These are phyloP conservation scores for Danionella dracula DNA, from an alignment of 2,797 vertebrate species.

Conservation along the genomic window DNA sequence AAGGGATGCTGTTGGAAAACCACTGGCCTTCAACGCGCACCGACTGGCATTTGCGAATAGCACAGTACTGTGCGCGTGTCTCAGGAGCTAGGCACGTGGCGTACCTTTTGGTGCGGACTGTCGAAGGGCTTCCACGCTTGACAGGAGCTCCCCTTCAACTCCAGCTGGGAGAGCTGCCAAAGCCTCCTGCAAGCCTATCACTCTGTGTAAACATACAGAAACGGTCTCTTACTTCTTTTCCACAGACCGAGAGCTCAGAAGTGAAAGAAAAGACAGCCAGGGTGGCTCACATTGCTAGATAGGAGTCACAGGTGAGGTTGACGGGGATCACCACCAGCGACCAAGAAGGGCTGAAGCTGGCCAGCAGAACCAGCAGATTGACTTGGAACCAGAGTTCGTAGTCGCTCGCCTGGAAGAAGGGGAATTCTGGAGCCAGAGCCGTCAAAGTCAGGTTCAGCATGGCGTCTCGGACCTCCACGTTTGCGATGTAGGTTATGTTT, in stretches of 20 bases:
- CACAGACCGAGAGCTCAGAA: background rate
- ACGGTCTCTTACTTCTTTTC: too few relatives aligned
- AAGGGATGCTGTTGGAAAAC: too few relatives aligned
- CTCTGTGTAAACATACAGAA: background rate
- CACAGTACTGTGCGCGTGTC: background rate
- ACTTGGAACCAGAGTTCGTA: slow-evolving; percentile 54
- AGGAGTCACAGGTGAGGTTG: slow-evolving; percentile 13
- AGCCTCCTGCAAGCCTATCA: background rate
- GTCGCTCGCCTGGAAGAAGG: slow-evolving; percentile 21
- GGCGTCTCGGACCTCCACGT: slow-evolving; percentile 27
- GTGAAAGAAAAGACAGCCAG: background rate
- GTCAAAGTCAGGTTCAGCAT: slow-evolving; percentile 51
- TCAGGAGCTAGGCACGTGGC: background rate
- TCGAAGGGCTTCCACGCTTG: slow-evolving; percentile 1
- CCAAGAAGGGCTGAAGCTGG: slow-evolving; percentile 37
- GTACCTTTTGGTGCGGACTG: background rate
- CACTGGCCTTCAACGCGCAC: background rate
- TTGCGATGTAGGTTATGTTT: slow-evolving; percentile 42
- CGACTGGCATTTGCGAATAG: too few relatives aligned
- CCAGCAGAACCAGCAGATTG: slow-evolving; percentile 44
- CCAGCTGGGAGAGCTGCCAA: background rate
- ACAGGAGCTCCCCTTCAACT: background rate
- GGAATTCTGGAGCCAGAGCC: slow-evolving; percentile 40
- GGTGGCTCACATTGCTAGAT: background rate
- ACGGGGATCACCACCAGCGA: slow-evolving; percentile 39